Percentiles rank a stretch among this genome's conserved stretches.
phyloP scores from a whole-genome alignment of 2,797 vertebrate species.

The Bradypodion ventrale region DNA sequence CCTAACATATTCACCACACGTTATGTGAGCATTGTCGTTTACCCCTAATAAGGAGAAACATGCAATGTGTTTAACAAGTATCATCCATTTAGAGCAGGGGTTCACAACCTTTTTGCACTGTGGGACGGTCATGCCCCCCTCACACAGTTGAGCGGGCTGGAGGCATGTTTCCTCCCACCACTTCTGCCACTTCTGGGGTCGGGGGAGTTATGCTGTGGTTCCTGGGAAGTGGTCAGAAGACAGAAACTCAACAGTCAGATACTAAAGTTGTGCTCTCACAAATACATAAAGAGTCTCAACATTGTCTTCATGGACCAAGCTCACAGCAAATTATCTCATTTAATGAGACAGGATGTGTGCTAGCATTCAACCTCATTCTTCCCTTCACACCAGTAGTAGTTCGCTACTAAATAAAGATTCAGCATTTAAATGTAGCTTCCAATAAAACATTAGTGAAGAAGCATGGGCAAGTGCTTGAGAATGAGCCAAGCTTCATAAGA shows the following conservation, averaged over 20 bases:
- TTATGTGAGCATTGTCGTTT: neutral
- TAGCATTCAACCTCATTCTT: neutral
- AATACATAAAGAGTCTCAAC: neutral
- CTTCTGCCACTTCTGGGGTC: too few species aligned
- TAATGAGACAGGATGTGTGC: neutral
- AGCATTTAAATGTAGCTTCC: too few species aligned
- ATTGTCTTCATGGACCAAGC: neutral
- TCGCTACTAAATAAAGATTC: too few species aligned
- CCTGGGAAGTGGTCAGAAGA: too few species aligned
- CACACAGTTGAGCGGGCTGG: too few species aligned
- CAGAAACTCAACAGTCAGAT: neutral
- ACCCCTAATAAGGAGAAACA: neutral
- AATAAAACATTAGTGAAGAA: too few species aligned
- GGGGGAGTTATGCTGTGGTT: accelerated
- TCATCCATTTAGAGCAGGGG: neutral
- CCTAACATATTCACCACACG: neutral
- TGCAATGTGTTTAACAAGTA: neutral
- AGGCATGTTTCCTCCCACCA: too few species aligned
- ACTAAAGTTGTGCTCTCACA: neutral
- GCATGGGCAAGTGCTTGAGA: neutral
- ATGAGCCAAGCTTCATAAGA: neutral
- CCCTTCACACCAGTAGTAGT: too few species aligned
- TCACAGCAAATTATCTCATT: neutral
- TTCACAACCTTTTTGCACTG: too few species aligned
- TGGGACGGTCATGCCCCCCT: too few species aligned